A percentile compares a stretch with the other conserved stretches of the same genome.
Conservation (phyloP, 2,888 invertebrate species). For the Leptothorax acervorum region DNA sequence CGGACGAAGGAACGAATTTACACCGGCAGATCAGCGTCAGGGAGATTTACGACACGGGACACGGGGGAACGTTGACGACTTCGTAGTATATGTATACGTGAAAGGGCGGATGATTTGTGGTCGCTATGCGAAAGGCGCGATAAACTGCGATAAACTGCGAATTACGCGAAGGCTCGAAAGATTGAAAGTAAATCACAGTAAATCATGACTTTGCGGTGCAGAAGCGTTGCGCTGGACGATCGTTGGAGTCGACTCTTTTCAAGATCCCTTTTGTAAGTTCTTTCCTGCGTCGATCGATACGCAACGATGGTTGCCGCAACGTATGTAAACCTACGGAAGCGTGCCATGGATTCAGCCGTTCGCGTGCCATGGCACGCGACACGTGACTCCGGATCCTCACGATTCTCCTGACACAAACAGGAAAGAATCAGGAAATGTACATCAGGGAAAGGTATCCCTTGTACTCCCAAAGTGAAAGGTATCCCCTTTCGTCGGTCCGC, state of each 20-base stretch:
- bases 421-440: slow-evolving; percentile 66
- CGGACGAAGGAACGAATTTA: not conserved
- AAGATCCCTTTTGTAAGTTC: not conserved
- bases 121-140: not conserved
- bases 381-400: slow-evolving; percentile 68
- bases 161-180: not conserved
- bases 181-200: slow-evolving; percentile 30
- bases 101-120: slow-evolving; percentile 29
- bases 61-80: not conserved
- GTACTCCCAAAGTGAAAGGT: slow-evolving; percentile 35
- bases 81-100: not conserved
- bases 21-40: not conserved
- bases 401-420: slow-evolving; percentile 55
- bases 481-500: slow-evolving; percentile 48
- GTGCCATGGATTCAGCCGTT: slow-evolving; percentile 53
- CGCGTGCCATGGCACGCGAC: slow-evolving; percentile 78
- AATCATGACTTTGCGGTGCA: not conserved
- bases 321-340: slow-evolving; percentile 40
- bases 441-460: slow-evolving; percentile 53
- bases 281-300: slow-evolving; percentile 47
- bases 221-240: slow-evolving; percentile 34
- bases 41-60: slow-evolving; percentile 22
- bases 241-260: not conserved
- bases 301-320: slow-evolving; percentile 53
- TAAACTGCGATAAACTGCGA: slow-evolving; percentile 17